Conservation (phyloP, 2,797 vertebrate species). For the Micropoecilia bifurca region DNA sequence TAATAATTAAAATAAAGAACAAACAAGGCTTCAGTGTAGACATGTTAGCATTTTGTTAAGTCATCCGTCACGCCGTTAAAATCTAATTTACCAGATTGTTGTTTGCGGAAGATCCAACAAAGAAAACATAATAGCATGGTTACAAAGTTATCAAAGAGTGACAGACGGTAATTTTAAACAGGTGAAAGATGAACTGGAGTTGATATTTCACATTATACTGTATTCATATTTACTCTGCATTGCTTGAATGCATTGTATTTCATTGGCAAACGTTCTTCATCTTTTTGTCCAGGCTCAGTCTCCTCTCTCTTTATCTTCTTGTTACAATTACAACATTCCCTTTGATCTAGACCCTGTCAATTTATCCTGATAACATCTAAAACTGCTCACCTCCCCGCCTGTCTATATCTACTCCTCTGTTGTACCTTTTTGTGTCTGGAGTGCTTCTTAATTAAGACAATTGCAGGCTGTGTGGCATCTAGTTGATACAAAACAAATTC, state of each 20-base stretch:
- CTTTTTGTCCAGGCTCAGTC: neutral
- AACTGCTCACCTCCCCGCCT: slow-evolving; percentile 31
- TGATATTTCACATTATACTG: neutral
- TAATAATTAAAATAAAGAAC: neutral
- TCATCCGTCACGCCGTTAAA: slow-evolving; percentile 17
- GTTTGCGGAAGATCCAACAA: slow-evolving; percentile 27
- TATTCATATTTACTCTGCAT: neutral
- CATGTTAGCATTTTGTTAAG: slow-evolving; percentile 8
- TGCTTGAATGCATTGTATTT: neutral
- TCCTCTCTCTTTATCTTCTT: slow-evolving; percentile 9
- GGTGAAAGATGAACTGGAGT: slow-evolving; percentile 7
- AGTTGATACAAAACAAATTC: slow-evolving; percentile 46
- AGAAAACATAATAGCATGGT: slow-evolving; percentile 14
- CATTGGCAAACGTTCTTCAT: neutral
- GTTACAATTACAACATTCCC: slow-evolving; percentile 10
- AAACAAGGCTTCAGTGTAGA: neutral
- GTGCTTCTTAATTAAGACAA: slow-evolving; percentile 61
- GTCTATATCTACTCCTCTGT: slow-evolving; percentile 13
- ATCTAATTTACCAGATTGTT: slow-evolving; percentile 22
- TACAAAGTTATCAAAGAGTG: slow-evolving; percentile 10
- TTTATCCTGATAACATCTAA: slow-evolving; percentile 10
- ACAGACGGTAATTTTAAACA: slow-evolving; percentile 1
- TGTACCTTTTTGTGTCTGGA: slow-evolving; percentile 33
- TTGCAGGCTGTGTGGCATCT: slow-evolving; percentile 31
- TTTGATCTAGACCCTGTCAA: slow-evolving; percentile 8